phyloP scores from a whole-genome alignment of 2,113 vertebrate genomes.

The Callithrix jacchus region DNA sequence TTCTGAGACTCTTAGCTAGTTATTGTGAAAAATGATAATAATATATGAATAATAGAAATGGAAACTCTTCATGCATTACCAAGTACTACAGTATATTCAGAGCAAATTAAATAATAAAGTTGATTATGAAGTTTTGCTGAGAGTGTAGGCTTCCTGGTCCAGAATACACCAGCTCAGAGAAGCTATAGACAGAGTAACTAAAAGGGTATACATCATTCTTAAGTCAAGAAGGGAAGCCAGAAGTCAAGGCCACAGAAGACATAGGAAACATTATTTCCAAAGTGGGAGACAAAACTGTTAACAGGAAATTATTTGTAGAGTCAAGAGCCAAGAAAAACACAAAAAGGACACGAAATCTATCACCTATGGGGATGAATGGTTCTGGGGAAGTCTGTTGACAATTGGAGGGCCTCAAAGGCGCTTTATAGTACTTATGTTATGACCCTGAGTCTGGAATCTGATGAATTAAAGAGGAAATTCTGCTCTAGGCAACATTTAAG shows the following conservation, averaged over 20 bases:
- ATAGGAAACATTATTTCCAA: conserved; percentile 44
- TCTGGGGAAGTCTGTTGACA: conserved; percentile 10
- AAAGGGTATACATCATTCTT: background rate
- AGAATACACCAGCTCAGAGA: background rate
- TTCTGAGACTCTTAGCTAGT: background rate
- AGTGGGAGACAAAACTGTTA: conserved; percentile 11
- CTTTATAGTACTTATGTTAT: conserved; percentile 51
- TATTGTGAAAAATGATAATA: background rate
- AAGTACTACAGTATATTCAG: background rate
- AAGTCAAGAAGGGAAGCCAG: conserved; percentile 25
- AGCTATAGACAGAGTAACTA: background rate
- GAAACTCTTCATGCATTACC: background rate
- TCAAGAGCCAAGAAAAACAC: conserved; percentile 40
- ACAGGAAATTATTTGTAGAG: conserved; percentile 50
- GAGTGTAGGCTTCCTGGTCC: background rate
- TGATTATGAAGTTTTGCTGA: background rate
- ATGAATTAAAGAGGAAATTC: conserved; percentile 16
- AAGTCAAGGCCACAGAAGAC: conserved; percentile 40
- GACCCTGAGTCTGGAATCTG: conserved; percentile 7
- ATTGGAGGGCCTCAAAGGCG: background rate
- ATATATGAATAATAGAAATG: background rate
- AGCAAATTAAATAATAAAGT: background rate
- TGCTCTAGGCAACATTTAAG: background rate
- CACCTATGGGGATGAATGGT: background rate
- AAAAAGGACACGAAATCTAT: conserved; percentile 36